Evolutionary conservation across 2,888 invertebrate genomes (phyloP).

Genomic region (Dynastes hyllus): DNA sequence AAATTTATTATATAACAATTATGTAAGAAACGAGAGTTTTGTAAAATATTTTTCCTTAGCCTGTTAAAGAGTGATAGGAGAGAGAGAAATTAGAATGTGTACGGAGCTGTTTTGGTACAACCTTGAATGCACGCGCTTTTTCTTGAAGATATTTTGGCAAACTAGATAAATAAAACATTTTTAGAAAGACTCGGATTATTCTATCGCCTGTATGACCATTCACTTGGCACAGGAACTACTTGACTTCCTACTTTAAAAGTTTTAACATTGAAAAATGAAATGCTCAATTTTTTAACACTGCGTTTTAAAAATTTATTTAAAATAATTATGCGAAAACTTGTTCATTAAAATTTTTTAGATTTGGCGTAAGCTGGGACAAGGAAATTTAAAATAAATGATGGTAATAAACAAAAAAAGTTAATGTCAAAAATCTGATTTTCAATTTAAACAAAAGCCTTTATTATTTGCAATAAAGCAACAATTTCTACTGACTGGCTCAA

Average conservation of each 20-base stretch:
- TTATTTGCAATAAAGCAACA: neutral
- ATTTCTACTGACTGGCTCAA: neutral
- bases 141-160: slow-evolving; percentile 6
- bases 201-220: neutral
- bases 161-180: neutral
- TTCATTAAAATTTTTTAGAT: too few species aligned
- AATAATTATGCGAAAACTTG: too few species aligned
- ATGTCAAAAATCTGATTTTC: neutral
- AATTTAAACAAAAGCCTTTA: neutral
- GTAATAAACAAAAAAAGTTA: too few species aligned
- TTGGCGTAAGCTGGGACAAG: too few species aligned
- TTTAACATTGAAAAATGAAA: too few species aligned
- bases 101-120: slow-evolving; percentile 6
- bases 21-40: neutral
- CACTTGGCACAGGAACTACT: too few species aligned
- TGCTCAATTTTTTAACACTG: too few species aligned
- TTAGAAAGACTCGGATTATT: neutral
- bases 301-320: too few species aligned
- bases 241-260: too few species aligned
- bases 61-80: neutral
- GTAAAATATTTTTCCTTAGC: neutral
- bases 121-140: slow-evolving; percentile 46
- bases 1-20: neutral
- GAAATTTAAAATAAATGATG: too few species aligned
- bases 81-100: slow-evolving; percentile 14